Evolutionary conservation across 2,888 invertebrate genomes (phyloP), one percentile per base, ranked within the genome.

Genomic region (Drosophila mimetica): DNA sequence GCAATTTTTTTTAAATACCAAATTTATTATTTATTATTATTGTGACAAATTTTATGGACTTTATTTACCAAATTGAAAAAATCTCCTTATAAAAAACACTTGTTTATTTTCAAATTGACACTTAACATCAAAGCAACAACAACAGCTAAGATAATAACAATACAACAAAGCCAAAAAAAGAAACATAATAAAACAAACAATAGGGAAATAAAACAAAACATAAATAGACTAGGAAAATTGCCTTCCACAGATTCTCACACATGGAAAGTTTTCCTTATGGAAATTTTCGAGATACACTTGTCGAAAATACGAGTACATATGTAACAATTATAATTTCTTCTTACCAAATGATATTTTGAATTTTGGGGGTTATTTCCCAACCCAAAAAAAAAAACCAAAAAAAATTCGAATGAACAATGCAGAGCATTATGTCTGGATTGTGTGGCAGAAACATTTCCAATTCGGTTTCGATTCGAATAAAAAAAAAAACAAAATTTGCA

Each of bases 371-470:
- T 22, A 28, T 32, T 59, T 25, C 28, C 9, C 41, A 32, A 30
- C 8, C 22, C 8, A 1, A 44, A 37, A 58, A 20, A 58, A 4
- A 58, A 20, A 58, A 4, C 14, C 3, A 11, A 16, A 13, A 4
- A 32, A 30, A 57, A 34, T 14, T 42, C 8, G 14, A 25, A 14
- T 34, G 28, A 37, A 25, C n/a, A 37, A 16, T 9, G 16, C 9
- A 9, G 16, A 16, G 37, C 37, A 50, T 63, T 60, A 63, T 60
- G 42, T 44, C 34, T 28, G 42, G 36, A 63, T 50, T 60, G 61
- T 60, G 61, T 61, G 64, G 64, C 64, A 42, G 50, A 51, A 44
- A 64, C 63, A 64, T 64, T 64, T 64, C 61, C 42, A 64, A 44
- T 61, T 61, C 42, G 63, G 50, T 64, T 60, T 60, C 61, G 50